Evolutionary conservation across 2,888 invertebrate species (phyloP).

Genomic region (Stegophylla sp.): DNA sequence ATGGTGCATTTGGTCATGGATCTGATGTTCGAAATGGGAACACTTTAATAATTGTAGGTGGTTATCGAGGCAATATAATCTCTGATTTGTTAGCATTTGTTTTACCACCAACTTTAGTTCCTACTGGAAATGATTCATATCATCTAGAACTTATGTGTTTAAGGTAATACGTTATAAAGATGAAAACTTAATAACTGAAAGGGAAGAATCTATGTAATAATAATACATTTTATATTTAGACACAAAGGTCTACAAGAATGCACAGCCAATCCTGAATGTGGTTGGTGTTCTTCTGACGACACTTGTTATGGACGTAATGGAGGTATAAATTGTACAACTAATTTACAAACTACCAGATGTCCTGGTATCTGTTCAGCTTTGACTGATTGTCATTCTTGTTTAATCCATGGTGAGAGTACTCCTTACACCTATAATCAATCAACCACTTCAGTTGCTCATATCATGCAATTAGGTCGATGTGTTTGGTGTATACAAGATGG

Average conservation of each 20-base stretch:
- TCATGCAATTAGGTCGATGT: constrained; percentile 80
- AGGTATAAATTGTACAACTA: constrained; percentile 88
- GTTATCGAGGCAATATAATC: constrained; percentile 91
- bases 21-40: constrained; percentile 82
- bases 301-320: constrained; percentile 84
- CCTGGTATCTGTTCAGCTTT: constrained; percentile 89
- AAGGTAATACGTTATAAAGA: constrained; percentile 61
- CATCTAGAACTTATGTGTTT: constrained; percentile 79
- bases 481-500: constrained; percentile 95
- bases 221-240: constrained; percentile 64
- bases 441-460: constrained; percentile 74
- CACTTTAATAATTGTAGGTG: constrained; percentile 83
- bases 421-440: constrained; percentile 45
- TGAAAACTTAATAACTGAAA: not conserved
- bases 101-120: constrained; percentile 82
- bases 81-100: constrained; percentile 83
- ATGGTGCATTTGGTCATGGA: constrained; percentile 90
- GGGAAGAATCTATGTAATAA: too few relatives aligned
- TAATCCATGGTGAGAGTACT: constrained; percentile 76
- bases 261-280: constrained; percentile 89
- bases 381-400: constrained; percentile 88
- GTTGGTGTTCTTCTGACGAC: constrained; percentile 87
- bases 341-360: constrained; percentile 84
- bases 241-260: constrained; percentile 81
- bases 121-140: constrained; percentile 70